Percentiles rank a stretch among this genome's conserved stretches.
Evolutionary conservation across 2,113 vertebrate genomes (phyloP).

Genomic region (Orientallactaga bullata): DNA sequence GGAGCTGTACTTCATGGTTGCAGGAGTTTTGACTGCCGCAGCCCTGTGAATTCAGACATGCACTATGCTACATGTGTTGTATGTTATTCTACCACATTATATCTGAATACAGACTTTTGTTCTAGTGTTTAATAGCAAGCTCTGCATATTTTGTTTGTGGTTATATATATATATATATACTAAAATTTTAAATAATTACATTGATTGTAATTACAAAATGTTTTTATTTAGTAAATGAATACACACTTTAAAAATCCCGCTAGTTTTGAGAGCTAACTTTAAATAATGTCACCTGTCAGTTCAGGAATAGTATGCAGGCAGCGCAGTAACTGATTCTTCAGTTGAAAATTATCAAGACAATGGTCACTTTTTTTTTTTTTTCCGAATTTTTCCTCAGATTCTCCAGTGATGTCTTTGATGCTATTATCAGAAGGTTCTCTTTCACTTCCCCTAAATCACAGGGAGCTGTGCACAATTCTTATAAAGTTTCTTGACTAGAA

Average conservation of each 20-base stretch:
- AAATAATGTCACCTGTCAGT: background rate
- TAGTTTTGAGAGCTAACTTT: background rate
- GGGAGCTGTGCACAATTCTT: constrained; percentile 53
- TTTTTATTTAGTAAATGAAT: background rate
- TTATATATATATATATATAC: background rate
- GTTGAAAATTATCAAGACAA: background rate
- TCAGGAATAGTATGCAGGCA: background rate
- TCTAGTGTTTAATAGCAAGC: background rate
- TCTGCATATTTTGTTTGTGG: background rate
- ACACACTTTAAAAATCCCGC: background rate
- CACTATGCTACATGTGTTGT: background rate
- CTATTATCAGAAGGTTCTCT: constrained; percentile 53
- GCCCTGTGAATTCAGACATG: background rate
- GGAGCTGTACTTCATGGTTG: background rate
- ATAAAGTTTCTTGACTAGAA: constrained; percentile 70
- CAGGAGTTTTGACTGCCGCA: background rate
- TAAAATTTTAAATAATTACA: background rate
- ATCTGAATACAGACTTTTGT: background rate
- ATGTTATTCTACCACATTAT: background rate
- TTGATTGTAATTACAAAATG: background rate
- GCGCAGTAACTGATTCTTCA: background rate
- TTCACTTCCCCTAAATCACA: constrained; percentile 68
- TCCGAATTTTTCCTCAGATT: constrained; percentile 25
- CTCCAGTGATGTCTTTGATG: background rate
- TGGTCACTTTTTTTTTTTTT: constrained; percentile 39